Evolutionary conservation across 2,797 vertebrate species (phyloP).

Genomic region (Acanthis flammea): DNA sequence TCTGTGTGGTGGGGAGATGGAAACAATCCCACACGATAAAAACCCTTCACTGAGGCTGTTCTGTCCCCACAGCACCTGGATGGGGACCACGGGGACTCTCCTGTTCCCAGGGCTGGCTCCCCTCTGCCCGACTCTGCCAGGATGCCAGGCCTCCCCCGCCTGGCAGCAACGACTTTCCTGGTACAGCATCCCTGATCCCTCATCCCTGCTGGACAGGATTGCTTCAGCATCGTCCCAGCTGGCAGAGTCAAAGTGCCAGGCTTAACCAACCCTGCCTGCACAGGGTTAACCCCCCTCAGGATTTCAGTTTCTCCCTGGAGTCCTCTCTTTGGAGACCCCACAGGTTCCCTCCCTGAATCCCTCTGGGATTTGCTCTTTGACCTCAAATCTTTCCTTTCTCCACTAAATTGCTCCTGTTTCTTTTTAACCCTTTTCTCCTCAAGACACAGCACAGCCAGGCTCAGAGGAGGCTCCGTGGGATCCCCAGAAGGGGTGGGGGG

Average conservation of each 20-base stretch:
- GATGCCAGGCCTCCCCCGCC: neutral
- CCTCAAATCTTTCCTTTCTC: neutral
- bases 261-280: neutral
- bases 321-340: neutral
- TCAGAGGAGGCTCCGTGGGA: rapidly evolving
- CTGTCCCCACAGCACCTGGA: neutral
- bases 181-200: rapidly evolving
- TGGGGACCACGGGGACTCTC: rapidly evolving
- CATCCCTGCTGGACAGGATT: neutral
- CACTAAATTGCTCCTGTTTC: neutral
- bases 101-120: neutral
- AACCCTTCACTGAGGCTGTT: rapidly evolving
- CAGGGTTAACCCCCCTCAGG: neutral
- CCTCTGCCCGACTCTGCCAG: neutral
- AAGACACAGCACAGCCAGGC: rapidly evolving
- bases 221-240: rapidly evolving
- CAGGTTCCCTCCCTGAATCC: rapidly evolving
- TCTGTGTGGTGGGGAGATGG: neutral
- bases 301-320: neutral
- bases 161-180: neutral
- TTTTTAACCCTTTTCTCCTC: neutral
- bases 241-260: neutral
- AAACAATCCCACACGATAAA: rapidly evolving
- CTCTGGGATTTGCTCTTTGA: neutral
- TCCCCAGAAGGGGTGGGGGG: neutral